A percentile compares a stretch with the other conserved stretches of the same genome.
Conservation (phyloP, 2,113 vertebrate species). For the Dromaius novaehollandiae region DNA sequence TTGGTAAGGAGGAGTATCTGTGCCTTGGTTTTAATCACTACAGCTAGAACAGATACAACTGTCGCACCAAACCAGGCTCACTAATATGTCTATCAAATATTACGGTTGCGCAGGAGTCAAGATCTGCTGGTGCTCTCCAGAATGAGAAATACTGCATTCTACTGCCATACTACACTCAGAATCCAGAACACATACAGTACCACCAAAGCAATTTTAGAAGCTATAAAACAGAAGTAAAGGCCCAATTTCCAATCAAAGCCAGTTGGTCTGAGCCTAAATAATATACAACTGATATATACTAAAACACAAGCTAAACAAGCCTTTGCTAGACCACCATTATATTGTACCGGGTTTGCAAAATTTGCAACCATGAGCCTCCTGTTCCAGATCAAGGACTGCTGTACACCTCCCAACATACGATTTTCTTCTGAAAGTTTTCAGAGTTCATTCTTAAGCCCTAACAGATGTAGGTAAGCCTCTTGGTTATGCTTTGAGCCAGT, state of each 20-base stretch:
- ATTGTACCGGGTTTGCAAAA: background rate
- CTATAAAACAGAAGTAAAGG: background rate
- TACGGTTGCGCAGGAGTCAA: background rate
- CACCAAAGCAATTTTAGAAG: background rate
- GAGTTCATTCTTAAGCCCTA: background rate
- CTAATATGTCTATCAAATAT: background rate
- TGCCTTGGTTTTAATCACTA: background rate
- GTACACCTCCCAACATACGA: background rate
- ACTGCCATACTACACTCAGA: background rate
- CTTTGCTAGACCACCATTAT: background rate
- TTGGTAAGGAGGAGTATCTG: background rate
- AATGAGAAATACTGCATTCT: background rate
- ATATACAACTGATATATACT: rapidly evolving
- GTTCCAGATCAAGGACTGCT: background rate
- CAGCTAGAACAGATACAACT: background rate
- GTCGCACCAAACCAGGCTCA: background rate
- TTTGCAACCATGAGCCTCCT: background rate
- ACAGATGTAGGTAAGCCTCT: background rate
- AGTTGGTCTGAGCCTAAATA: background rate
- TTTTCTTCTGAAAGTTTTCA: background rate
- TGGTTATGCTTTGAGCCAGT: background rate
- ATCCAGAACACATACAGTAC: background rate
- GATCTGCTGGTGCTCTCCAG: background rate
- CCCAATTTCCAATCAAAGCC: background rate
- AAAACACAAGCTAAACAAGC: background rate